phyloP scores from a whole-genome alignment of 2,888 invertebrate species.

The Cactoblastis cactorum region DNA sequence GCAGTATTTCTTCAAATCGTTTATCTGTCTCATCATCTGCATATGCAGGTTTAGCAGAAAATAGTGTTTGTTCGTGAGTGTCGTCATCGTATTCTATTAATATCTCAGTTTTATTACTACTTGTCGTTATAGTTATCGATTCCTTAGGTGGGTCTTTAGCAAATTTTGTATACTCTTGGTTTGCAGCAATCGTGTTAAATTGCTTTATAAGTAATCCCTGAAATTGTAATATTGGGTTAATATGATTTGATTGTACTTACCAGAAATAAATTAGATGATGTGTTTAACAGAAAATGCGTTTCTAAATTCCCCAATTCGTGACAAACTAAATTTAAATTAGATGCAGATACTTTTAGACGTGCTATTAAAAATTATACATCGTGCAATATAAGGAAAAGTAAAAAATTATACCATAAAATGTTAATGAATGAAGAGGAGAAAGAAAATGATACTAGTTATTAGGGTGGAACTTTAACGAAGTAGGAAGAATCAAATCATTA shows the following conservation, averaged over 20 bases:
- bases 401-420: too few relatives aligned
- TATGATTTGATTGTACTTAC: slow-evolving; percentile 22
- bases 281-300: not conserved
- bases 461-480: slow-evolving; percentile 4
- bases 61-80: slow-evolving; percentile 46
- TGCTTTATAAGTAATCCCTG: slow-evolving; percentile 74
- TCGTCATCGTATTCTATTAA: slow-evolving; percentile 66
- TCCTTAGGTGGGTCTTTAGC: slow-evolving; percentile 43
- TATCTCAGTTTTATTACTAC: slow-evolving; percentile 49
- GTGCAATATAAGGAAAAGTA: slow-evolving; percentile 15
- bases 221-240: slow-evolving; percentile 39
- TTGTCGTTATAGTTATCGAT: slow-evolving; percentile 51
- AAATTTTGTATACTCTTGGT: slow-evolving; percentile 62
- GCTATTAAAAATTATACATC: slow-evolving; percentile 12
- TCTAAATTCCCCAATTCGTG: slow-evolving; percentile 23
- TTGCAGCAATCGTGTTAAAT: slow-evolving; percentile 65
- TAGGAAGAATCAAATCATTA: slow-evolving; percentile 12
- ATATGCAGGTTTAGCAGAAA: slow-evolving; percentile 53
- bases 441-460: not conserved
- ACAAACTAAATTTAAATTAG: slow-evolving; percentile 13
- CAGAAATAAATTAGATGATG: not conserved
- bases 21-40: slow-evolving; percentile 62
- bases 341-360: slow-evolving; percentile 14
- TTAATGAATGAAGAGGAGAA: not conserved
- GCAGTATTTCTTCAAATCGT: slow-evolving; percentile 63